Evolutionary conservation across 2,113 vertebrate species (phyloP).

Genomic region (Phoxinus phoxinus): DNA sequence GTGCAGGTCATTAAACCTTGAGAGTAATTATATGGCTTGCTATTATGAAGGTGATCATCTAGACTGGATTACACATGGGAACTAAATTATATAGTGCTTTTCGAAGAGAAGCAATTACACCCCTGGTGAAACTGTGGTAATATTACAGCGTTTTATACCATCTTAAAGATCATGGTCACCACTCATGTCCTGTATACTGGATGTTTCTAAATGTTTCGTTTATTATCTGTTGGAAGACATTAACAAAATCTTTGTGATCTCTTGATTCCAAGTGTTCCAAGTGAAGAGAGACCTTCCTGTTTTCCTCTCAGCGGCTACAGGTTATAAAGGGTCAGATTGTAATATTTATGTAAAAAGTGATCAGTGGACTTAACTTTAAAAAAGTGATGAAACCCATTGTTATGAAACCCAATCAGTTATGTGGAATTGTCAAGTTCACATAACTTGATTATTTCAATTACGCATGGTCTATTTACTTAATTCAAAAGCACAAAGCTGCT

Average conservation of each 20-base stretch:
- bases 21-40: constrained; percentile 53
- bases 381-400: too few relatives aligned
- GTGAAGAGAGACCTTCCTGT: constrained; percentile 18
- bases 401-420: too few relatives aligned
- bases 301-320: neutral
- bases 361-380: too few relatives aligned
- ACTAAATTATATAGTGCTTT: constrained; percentile 50
- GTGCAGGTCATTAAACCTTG: constrained; percentile 45
- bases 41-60: constrained; percentile 48
- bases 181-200: neutral
- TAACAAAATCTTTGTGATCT: neutral
- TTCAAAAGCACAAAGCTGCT: too few relatives aligned
- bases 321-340: neutral
- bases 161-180: neutral
- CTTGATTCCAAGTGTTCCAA: neutral
- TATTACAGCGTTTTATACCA: neutral
- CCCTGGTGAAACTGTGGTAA: neutral
- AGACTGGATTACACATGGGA: constrained; percentile 44
- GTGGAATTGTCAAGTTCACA: too few relatives aligned
- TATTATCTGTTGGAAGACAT: neutral
- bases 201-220: neutral
- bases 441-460: too few relatives aligned
- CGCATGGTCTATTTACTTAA: too few relatives aligned
- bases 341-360: neutral
- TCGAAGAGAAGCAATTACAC: constrained; percentile 43